Conservation (phyloP, 2,797 vertebrate genomes). For the Carapus acus region DNA sequence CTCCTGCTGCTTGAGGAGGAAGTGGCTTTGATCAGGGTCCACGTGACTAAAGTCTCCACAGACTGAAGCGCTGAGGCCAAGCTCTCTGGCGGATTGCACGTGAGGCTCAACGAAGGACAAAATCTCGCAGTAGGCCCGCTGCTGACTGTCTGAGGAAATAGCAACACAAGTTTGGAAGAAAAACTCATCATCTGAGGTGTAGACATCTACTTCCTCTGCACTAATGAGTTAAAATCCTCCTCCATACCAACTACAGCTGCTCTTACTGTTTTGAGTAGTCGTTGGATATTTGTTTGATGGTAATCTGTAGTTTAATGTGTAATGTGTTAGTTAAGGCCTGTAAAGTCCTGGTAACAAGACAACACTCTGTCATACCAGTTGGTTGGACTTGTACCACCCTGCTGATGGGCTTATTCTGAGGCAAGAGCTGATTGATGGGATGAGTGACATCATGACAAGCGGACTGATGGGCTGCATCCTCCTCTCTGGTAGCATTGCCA, state of each 20-base stretch:
- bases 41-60: constrained; percentile 76
- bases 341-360: too few relatives aligned
- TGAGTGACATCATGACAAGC: not conserved
- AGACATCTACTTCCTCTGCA: not conserved
- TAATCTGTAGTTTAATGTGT: too few relatives aligned
- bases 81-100: constrained; percentile 64
- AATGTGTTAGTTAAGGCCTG: too few relatives aligned
- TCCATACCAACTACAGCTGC: too few relatives aligned
- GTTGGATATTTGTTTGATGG: too few relatives aligned
- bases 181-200: not conserved
- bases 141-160: constrained; percentile 77
- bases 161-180: constrained; percentile 11
- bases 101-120: constrained; percentile 69
- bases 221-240: not conserved
- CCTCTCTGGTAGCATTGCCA: constrained; percentile 38
- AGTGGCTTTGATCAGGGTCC: constrained; percentile 79
- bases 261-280: too few relatives aligned
- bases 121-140: constrained; percentile 74
- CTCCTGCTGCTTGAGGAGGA: constrained; percentile 88
- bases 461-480: constrained; percentile 14
- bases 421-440: not conserved
- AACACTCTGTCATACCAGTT: constrained; percentile 83
- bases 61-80: constrained; percentile 60
- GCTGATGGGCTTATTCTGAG: constrained; percentile 30
- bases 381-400: constrained; percentile 67